Percentiles rank a stretch among this genome's conserved stretches.
Conservation (phyloP, 2,797 vertebrate species). For the Alca torda region DNA sequence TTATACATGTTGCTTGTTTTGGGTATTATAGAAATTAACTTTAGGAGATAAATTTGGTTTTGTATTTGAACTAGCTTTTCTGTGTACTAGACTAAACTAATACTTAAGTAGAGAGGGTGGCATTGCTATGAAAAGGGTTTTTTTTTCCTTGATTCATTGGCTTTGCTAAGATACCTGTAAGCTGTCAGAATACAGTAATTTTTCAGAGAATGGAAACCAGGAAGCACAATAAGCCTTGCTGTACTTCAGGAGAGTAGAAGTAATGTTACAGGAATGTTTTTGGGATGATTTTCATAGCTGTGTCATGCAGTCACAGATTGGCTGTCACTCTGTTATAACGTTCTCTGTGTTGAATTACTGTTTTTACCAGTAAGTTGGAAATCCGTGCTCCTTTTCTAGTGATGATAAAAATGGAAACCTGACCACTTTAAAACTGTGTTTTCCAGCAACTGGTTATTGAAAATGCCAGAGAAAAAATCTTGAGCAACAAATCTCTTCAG, state of each 20-base stretch:
- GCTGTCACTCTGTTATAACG: background rate
- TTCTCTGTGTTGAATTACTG: background rate
- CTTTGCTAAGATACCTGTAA: background rate
- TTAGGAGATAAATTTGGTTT: background rate
- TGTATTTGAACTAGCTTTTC: background rate
- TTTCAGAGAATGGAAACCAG: background rate
- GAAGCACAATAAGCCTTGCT: background rate
- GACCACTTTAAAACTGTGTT: slow-evolving; percentile 52
- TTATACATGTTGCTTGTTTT: background rate
- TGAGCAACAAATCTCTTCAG: slow-evolving; percentile 92
- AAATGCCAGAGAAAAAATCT: slow-evolving; percentile 96
- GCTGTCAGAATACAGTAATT: background rate
- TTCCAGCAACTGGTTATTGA: slow-evolving; percentile 96
- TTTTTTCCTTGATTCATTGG: background rate
- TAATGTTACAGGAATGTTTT: background rate
- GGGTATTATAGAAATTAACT: background rate
- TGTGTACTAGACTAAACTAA: background rate
- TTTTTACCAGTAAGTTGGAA: background rate
- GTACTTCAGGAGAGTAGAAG: background rate
- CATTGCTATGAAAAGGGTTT: accelerated
- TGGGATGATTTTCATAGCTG: background rate
- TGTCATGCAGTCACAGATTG: background rate
- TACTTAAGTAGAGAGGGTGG: background rate
- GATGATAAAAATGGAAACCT: background rate
- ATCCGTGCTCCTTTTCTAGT: background rate